These are phyloP conservation scores for Dipodomys merriami DNA, from an alignment of 2,113 vertebrate species.

Conservation along the genomic window DNA sequence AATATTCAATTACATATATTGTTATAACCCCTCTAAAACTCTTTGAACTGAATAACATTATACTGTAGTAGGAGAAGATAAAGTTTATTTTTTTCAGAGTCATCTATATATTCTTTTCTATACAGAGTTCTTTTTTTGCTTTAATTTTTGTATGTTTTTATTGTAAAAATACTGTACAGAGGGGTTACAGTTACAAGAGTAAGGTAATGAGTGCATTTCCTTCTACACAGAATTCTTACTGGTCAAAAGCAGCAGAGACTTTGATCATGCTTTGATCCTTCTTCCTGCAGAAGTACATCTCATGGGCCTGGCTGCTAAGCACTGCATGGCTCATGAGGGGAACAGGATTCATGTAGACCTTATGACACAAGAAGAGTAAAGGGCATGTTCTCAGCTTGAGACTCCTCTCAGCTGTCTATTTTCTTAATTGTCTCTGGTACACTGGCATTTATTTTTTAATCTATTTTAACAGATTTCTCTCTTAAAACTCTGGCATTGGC, in stretches of 20 bases:
- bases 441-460: background rate
- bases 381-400: rapidly evolving
- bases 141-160: too few species aligned
- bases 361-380: background rate
- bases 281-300: too few species aligned
- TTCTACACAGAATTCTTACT: background rate
- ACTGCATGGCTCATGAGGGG: rapidly evolving
- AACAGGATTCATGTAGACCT: background rate
- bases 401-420: background rate
- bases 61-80: background rate
- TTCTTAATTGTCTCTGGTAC: background rate
- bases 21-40: background rate
- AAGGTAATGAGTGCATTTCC: too few species aligned
- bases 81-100: background rate
- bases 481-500: background rate
- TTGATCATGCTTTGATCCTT: background rate
- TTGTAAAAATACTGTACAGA: too few species aligned
- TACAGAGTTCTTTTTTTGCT: background rate
- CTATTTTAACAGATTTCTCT: background rate
- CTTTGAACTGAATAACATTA: background rate
- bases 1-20: conserved; percentile 1
- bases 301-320: background rate
- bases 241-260: background rate
- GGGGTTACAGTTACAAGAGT: too few species aligned
- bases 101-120: background rate